Percentiles rank a stretch among this genome's conserved stretches.
These are phyloP conservation scores for Sciurus vulgaris DNA, from an alignment of 2,797 vertebrate species.

Conservation along the genomic window DNA sequence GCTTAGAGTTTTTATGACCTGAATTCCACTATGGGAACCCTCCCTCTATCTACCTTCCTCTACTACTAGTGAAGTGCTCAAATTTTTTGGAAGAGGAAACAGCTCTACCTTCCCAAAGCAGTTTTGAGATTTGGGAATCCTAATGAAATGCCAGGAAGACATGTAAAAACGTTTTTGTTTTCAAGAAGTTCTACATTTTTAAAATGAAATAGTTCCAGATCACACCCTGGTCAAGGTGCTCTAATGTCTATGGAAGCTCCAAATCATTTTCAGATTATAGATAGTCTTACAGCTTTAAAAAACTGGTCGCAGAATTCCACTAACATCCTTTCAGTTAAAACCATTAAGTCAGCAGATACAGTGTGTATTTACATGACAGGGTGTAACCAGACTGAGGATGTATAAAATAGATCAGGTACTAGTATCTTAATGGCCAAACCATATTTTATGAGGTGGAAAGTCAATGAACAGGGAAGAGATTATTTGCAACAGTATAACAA, in stretches of 20 bases:
- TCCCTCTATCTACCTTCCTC: background rate
- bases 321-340: background rate
- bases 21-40: background rate
- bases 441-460: constrained; percentile 56
- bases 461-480: constrained; percentile 43
- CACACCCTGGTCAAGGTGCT: background rate
- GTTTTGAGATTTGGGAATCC: constrained; percentile 7
- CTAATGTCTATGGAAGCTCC: background rate
- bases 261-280: background rate
- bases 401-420: background rate
- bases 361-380: background rate
- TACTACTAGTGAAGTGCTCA: background rate
- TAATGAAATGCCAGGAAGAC: background rate
- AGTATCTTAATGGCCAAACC: constrained; percentile 39
- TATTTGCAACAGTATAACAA: background rate
- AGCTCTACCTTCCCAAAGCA: background rate
- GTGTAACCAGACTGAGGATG: background rate
- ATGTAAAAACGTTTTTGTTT: background rate
- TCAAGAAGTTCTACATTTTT: background rate
- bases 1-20: fast-evolving
- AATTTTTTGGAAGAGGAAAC: background rate
- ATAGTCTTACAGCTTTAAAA: background rate
- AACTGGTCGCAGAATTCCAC: constrained; percentile 10
- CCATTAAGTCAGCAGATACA: background rate
- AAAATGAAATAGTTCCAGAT: background rate